Conservation (phyloP, 2,113 vertebrate species). For the Origma solitaria region DNA sequence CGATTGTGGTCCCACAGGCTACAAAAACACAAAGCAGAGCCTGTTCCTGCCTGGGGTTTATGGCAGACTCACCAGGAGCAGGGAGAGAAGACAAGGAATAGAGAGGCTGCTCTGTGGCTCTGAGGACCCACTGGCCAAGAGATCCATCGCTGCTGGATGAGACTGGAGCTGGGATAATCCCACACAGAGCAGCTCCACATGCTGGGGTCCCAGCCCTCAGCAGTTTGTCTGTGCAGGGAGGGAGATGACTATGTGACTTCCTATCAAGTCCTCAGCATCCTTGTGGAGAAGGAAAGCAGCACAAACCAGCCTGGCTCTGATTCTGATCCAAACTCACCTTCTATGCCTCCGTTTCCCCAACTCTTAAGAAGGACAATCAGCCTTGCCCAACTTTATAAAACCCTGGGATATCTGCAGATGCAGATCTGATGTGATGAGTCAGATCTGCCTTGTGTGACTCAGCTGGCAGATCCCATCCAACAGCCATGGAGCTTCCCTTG, state of each 20-base stretch:
- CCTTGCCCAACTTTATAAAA: neutral
- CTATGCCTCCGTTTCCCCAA: neutral
- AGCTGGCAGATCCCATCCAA: neutral
- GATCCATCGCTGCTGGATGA: neutral
- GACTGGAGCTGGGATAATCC: neutral
- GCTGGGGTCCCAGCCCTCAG: neutral
- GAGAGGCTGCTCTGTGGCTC: neutral
- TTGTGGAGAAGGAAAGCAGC: neutral
- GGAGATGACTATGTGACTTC: neutral
- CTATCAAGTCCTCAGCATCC: neutral
- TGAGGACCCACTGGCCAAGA: neutral
- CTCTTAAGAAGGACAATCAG: neutral
- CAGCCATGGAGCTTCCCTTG: neutral
- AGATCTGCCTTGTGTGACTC: neutral
- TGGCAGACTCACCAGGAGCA: neutral
- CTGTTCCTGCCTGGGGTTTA: neutral
- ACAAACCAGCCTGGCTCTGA: neutral
- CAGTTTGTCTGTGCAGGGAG: neutral
- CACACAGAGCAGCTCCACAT: neutral
- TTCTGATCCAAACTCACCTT: neutral
- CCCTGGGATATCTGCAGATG: neutral
- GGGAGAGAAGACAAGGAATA: neutral
- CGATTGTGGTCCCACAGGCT: neutral
- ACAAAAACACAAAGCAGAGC: neutral
- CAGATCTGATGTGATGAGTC: neutral